Conservation (phyloP, 2,113 vertebrate species). For the Lampris incognitus region DNA sequence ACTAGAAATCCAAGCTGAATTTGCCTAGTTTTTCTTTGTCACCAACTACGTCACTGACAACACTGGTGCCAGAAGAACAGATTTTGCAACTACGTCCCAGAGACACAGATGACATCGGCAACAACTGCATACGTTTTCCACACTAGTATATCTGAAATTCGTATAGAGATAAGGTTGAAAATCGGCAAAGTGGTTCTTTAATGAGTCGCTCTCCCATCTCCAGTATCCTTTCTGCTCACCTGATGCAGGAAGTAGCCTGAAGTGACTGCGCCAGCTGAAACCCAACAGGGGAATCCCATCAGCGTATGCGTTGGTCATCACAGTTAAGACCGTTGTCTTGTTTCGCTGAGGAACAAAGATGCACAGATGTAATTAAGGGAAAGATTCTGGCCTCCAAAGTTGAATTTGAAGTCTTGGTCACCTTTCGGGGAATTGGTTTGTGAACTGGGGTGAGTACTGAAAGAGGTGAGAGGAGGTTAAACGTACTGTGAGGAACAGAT, state of each 20-base stretch:
- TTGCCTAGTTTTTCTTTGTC: too few species aligned
- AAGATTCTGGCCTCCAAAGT: too few species aligned
- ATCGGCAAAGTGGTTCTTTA: too few species aligned
- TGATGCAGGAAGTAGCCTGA: neutral
- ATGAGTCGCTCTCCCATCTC: too few species aligned
- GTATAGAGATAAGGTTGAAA: too few species aligned
- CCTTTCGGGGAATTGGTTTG: slow-evolving; percentile 1
- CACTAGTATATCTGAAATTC: too few species aligned
- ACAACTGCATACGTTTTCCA: too few species aligned
- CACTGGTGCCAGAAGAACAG: too few species aligned
- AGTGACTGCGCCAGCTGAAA: neutral
- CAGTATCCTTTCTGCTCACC: neutral
- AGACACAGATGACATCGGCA: too few species aligned
- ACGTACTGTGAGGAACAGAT: slow-evolving; percentile 11
- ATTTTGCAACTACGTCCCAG: too few species aligned
- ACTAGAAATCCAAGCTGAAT: too few species aligned
- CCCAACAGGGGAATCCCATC: neutral
- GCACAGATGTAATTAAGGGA: neutral
- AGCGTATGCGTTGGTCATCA: neutral
- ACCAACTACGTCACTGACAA: too few species aligned
- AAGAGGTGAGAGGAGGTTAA: slow-evolving; percentile 14
- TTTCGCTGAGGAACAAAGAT: neutral
- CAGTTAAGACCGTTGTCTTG: neutral
- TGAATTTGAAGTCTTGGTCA: neutral
- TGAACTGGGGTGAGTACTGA: neutral